Percentiles rank a stretch among this genome's conserved stretches.
Evolutionary conservation across 2,888 invertebrate genomes (phyloP).

Genomic region (Mythimna pallens): DNA sequence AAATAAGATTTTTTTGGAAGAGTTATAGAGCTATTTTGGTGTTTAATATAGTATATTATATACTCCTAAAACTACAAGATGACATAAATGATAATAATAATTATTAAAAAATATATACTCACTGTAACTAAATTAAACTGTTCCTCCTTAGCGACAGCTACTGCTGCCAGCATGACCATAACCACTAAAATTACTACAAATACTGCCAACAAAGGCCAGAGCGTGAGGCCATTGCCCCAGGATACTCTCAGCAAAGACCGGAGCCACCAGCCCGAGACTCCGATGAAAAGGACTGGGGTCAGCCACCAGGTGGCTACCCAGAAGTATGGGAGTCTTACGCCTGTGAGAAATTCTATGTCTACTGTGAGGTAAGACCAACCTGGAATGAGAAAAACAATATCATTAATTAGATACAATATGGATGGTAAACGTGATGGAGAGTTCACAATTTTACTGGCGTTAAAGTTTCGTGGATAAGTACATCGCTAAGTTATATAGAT

Average conservation of each 20-base stretch:
- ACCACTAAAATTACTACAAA: conserved; percentile 79
- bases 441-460: neutral
- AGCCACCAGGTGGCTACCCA: conserved; percentile 84
- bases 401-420: neutral
- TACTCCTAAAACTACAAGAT: too few relatives aligned
- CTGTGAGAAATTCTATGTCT: conserved; percentile 86
- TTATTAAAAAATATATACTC: conserved; percentile 56
- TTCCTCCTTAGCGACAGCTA: conserved; percentile 86
- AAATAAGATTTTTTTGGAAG: too few relatives aligned
- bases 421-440: neutral
- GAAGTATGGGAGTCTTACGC: conserved; percentile 78
- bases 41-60: too few relatives aligned
- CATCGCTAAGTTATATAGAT: too few relatives aligned
- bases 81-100: too few relatives aligned
- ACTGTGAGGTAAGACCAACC: conserved; percentile 83
- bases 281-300: conserved; percentile 79
- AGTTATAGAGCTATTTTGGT: too few relatives aligned
- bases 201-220: conserved; percentile 83
- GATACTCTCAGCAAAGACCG: conserved; percentile 74
- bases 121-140: conserved; percentile 86
- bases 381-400: conserved; percentile 67
- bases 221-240: conserved; percentile 73
- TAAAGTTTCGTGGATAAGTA: too few relatives aligned
- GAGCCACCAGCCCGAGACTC: conserved; percentile 86
- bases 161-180: conserved; percentile 81